Conservation (phyloP, 2,888 invertebrate genomes). For the Lycocerus yunnanus region DNA sequence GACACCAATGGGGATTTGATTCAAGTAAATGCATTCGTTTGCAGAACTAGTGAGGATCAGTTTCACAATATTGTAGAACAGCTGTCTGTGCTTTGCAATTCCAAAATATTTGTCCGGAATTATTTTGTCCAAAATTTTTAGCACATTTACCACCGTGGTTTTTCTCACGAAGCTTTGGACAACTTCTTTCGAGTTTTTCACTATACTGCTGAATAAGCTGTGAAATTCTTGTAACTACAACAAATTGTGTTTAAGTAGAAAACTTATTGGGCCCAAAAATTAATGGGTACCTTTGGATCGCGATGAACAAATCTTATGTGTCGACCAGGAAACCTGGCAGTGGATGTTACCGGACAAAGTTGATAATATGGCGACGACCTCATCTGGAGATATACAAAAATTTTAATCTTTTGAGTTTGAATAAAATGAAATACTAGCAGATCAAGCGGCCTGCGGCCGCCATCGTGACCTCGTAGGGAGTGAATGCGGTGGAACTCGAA, state of each 20-base stretch:
- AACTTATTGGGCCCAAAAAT: background rate
- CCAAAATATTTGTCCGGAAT: slow-evolving; percentile 24
- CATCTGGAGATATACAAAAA: background rate
- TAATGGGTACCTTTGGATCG: slow-evolving; percentile 4
- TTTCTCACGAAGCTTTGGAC: background rate
- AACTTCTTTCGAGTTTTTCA: slow-evolving; percentile 5
- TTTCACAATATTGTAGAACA: slow-evolving; percentile 23
- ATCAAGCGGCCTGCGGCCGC: too few species aligned
- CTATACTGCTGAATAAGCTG: slow-evolving; percentile 8
- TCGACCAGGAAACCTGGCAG: background rate
- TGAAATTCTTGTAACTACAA: slow-evolving; percentile 12
- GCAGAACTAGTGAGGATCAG: slow-evolving; percentile 16
- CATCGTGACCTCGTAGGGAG: too few species aligned
- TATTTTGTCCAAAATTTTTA: slow-evolving; percentile 17
- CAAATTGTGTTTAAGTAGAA: background rate
- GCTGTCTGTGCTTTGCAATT: background rate
- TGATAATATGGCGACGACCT: background rate
- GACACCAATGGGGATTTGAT: background rate
- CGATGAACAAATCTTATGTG: slow-evolving; percentile 19
- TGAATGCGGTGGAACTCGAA: too few species aligned
- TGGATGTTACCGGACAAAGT: background rate
- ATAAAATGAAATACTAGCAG: too few species aligned
- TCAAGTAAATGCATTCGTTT: slow-evolving; percentile 18
- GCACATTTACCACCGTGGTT: background rate
- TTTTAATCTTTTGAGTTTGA: too few species aligned